A percentile compares a stretch with the other conserved stretches of the same genome.
Conservation (phyloP, 2,888 invertebrate genomes). For the Unio delphinus region DNA sequence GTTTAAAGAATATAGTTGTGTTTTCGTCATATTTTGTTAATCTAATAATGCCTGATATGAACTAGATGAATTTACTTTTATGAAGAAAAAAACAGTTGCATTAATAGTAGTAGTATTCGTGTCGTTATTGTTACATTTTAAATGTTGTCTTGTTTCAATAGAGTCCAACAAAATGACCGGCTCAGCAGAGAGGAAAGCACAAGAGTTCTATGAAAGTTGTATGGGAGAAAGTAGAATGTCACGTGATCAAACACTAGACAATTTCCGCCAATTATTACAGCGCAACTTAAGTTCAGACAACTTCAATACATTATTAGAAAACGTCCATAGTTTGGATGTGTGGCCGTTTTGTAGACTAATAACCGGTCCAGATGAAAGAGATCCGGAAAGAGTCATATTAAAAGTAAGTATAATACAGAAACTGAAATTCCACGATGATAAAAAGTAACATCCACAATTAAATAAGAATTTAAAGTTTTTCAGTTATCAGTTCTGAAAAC, state of each 20-base stretch:
- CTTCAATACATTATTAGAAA: constrained; percentile 35
- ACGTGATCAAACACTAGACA: constrained; percentile 32
- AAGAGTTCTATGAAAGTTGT: constrained; percentile 54
- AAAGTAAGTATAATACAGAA: constrained; percentile 37
- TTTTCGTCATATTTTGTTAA: no score
- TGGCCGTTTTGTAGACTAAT: constrained; percentile 58
- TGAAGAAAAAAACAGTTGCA: neutral
- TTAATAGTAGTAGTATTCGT: neutral
- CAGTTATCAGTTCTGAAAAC: no score
- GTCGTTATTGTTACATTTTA: neutral
- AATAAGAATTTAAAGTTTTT: no score
- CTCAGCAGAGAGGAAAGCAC: constrained; percentile 42
- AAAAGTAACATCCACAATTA: no score
- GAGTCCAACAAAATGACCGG: constrained; percentile 34
- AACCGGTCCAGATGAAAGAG: constrained; percentile 58
- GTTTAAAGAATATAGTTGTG: no score
- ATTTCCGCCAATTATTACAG: constrained; percentile 37
- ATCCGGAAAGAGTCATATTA: constrained; percentile 50
- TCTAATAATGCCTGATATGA: no score
- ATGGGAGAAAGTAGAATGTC: constrained; percentile 41
- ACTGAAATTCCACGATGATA: no score
- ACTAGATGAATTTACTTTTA: no score
- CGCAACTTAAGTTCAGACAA: constrained; percentile 22
- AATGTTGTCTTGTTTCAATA: constrained; percentile 8
- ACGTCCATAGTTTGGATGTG: constrained; percentile 48